Conservation (phyloP, 1,140 invertebrate genomes). For the Galleria mellonella region DNA sequence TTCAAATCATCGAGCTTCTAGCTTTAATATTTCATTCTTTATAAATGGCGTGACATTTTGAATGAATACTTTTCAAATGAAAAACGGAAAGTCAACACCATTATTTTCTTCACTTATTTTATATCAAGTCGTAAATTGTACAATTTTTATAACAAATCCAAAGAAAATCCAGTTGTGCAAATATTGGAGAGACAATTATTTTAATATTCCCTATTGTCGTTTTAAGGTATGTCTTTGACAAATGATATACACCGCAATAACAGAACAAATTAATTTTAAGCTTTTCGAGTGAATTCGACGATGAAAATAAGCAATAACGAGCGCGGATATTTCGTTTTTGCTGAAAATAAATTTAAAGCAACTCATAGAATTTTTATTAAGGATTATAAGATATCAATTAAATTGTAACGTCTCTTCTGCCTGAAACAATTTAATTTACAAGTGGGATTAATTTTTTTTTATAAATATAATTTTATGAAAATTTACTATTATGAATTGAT, state of each 20-base stretch:
- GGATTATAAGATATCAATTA: no score
- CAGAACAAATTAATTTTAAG: no score
- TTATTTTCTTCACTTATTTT: conserved; percentile 20
- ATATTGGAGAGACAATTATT: conserved; percentile 4
- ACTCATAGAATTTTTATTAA: no score
- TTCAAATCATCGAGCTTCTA: conserved; percentile 30
- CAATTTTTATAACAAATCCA: neutral
- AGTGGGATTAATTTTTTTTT: no score
- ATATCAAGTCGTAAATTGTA: neutral
- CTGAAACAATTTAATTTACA: no score
- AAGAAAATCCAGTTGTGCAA: neutral
- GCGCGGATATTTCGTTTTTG: no score
- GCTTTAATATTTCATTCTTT: conserved; percentile 44
- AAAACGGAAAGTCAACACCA: conserved; percentile 26
- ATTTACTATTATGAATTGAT: no score
- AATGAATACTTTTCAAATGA: conserved; percentile 27
- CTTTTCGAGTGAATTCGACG: no score
- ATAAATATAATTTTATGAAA: no score
- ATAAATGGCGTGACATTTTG: conserved; percentile 37
- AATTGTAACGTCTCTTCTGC: no score
- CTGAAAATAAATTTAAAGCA: no score
- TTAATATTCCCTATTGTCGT: conserved; percentile 4
- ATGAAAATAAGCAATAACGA: no score
- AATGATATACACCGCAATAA: neutral
- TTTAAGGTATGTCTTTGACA: neutral